Evolutionary conservation across 2,888 invertebrate genomes (phyloP).

Genomic region (Eudasyphora cyanicolor): DNA sequence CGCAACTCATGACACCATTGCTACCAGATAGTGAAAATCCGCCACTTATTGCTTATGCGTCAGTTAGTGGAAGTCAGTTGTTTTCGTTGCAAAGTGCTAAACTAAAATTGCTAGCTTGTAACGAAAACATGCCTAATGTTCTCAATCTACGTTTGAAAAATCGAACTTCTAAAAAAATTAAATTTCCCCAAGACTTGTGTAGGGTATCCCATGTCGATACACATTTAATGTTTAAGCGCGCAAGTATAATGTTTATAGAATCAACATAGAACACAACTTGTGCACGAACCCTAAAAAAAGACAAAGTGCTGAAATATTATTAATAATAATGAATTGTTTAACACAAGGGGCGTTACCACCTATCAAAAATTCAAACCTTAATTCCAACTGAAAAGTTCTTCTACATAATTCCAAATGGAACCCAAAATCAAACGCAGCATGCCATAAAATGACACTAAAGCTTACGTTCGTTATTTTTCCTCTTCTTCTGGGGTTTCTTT

Average conservation of each 20-base stretch:
- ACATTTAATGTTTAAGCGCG: constrained; percentile 56
- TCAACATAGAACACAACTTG: neutral
- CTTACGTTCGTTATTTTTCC: constrained; percentile 15
- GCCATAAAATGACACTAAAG: constrained; percentile 53
- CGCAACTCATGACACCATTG: too few relatives aligned
- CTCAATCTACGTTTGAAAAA: too few relatives aligned
- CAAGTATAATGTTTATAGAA: constrained; percentile 50
- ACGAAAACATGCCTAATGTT: too few relatives aligned
- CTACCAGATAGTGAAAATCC: too few relatives aligned
- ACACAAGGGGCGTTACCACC: constrained; percentile 68
- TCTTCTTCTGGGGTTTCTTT: neutral
- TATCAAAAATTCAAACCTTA: constrained; percentile 51
- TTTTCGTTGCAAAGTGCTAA: too few relatives aligned
- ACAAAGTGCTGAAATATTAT: constrained; percentile 61
- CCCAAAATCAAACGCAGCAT: constrained; percentile 27
- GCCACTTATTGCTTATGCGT: too few relatives aligned
- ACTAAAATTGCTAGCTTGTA: too few relatives aligned
- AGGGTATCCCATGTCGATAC: constrained; percentile 10
- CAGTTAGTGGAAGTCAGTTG: too few relatives aligned
- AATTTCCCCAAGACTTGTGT: too few relatives aligned
- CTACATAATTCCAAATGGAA: neutral
- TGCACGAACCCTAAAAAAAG: neutral
- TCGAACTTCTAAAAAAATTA: too few relatives aligned
- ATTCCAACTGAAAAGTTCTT: neutral
- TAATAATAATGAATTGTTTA: constrained; percentile 67